A percentile compares a stretch with the other conserved stretches of the same genome.
Conservation (phyloP, 1,140 invertebrate genomes). For the Muscidifurax raptorellus region DNA sequence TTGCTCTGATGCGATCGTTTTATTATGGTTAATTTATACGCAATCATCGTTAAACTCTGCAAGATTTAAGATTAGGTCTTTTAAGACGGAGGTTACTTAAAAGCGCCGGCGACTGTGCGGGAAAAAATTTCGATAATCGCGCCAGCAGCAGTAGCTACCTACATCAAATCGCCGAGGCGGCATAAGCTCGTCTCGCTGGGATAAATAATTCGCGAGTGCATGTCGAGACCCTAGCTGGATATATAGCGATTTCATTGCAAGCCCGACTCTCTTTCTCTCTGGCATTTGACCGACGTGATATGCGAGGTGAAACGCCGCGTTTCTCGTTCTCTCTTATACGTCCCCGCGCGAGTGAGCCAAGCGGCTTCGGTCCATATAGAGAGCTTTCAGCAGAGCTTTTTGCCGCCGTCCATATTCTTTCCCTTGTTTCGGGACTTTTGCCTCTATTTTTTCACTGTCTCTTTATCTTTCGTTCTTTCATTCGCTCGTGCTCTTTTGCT, state of each 20-base stretch:
- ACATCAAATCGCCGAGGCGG: neutral
- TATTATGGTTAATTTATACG: no score
- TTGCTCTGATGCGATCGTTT: no score
- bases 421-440: constrained; percentile 40
- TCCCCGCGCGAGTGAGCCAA: neutral
- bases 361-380: constrained; percentile 11
- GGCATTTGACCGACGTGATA: constrained; percentile 70
- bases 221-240: constrained; percentile 34
- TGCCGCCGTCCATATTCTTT: constrained; percentile 41
- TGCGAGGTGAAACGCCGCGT: constrained; percentile 55
- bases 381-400: constrained; percentile 12
- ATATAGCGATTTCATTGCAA: constrained; percentile 67
- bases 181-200: constrained; percentile 31
- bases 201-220: constrained; percentile 57
- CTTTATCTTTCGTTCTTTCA: constrained; percentile 55
- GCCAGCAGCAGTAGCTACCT: neutral
- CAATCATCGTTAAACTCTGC: no score
- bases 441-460: constrained; percentile 49
- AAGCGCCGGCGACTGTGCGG: neutral
- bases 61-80: no score
- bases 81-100: no score
- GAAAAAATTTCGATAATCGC: constrained; percentile 40
- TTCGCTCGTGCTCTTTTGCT: constrained; percentile 54
- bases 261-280: constrained; percentile 51
- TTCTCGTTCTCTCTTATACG: neutral